phyloP scores from a whole-genome alignment of 2,113 vertebrate species.

The Istiophorus platypterus region DNA sequence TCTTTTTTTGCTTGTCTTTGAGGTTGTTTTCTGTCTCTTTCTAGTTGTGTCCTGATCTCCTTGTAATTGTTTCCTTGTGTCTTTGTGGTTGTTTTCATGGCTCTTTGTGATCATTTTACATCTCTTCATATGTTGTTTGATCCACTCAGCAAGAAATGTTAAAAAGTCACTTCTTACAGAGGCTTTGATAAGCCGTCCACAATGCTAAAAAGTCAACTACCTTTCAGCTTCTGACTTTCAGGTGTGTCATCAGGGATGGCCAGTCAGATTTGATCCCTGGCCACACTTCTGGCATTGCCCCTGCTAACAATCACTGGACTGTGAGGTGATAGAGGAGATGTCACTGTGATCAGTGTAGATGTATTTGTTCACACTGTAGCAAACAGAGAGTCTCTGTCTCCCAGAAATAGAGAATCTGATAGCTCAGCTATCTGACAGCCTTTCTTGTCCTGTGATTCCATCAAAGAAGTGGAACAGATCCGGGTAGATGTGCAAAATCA shows the following conservation, averaged over 20 bases:
- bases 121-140: not conserved
- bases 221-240: not conserved
- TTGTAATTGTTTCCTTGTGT: not conserved
- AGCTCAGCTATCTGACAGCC: slow-evolving; percentile 56
- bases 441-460: slow-evolving; percentile 56
- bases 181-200: not conserved
- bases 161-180: too few species aligned
- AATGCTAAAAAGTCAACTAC: not conserved
- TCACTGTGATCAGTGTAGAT: slow-evolving; percentile 53
- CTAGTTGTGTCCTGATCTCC: not conserved
- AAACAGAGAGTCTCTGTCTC: slow-evolving; percentile 67
- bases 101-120: not conserved
- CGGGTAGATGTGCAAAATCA: slow-evolving; percentile 50
- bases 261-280: not conserved
- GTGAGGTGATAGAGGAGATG: slow-evolving; percentile 54
- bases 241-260: not conserved
- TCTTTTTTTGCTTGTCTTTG: not conserved
- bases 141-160: not conserved
- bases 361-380: slow-evolving; percentile 11
- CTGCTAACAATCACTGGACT: slow-evolving; percentile 37
- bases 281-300: not conserved
- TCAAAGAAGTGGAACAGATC: slow-evolving; percentile 61
- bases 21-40: not conserved
- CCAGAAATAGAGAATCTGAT: slow-evolving; percentile 55
- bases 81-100: too few species aligned